A percentile compares a stretch with the other conserved stretches of the same genome.
Evolutionary conservation across 1,140 invertebrate genomes (phyloP).

Genomic region (Cydia fagiglandana): DNA sequence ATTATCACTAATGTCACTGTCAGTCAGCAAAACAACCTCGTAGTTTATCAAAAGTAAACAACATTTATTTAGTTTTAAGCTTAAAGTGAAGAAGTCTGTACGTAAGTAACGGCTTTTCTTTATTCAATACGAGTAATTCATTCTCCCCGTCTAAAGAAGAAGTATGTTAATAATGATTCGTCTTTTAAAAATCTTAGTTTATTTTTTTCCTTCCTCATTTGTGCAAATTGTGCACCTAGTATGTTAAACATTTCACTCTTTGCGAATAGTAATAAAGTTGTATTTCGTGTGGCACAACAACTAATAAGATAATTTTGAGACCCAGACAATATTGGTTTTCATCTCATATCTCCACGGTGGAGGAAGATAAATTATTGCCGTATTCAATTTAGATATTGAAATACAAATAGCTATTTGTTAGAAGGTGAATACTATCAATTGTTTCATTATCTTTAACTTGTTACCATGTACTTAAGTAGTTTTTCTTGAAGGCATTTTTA

Average conservation of each 20-base stretch:
- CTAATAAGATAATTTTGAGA: conserved; percentile 5
- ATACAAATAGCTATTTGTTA: conserved; percentile 1
- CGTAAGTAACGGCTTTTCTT: not conserved
- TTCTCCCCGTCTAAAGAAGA: not conserved
- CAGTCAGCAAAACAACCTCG: not conserved
- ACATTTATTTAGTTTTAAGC: conserved; percentile 1
- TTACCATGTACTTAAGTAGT: not conserved
- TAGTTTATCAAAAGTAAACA: conserved; percentile 15
- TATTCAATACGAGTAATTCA: not conserved
- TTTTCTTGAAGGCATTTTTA: not conserved
- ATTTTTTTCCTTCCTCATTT: not conserved
- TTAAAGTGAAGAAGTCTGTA: conserved; percentile 7
- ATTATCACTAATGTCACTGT: not conserved
- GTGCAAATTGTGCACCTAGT: not conserved
- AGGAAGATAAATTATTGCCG: conserved; percentile 1
- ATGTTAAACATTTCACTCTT: not conserved
- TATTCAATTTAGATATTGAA: not conserved
- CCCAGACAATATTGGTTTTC: conserved; percentile 23
- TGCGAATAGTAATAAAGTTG: not conserved
- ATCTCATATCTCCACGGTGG: conserved; percentile 3
- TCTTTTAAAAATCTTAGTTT: not conserved
- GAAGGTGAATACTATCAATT: not conserved
- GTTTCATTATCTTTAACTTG: not conserved
- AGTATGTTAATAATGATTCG: not conserved
- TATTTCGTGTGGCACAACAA: not conserved